Evolutionary conservation across 2,888 invertebrate species (phyloP).

Genomic region (Dermolepida albohirtum): DNA sequence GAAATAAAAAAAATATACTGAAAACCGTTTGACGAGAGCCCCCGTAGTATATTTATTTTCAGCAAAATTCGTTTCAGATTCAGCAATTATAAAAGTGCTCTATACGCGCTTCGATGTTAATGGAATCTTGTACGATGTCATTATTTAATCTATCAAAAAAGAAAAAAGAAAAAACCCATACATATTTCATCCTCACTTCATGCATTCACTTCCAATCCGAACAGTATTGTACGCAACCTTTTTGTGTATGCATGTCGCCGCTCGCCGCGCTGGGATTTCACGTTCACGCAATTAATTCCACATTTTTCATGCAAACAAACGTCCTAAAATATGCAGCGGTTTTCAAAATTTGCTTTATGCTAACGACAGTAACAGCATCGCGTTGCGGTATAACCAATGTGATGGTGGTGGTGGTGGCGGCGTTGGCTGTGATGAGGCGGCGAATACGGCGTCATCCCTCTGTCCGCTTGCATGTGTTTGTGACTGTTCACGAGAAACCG

Average conservation of each 20-base stretch:
- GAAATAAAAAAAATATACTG: too few species aligned
- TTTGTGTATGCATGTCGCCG: not conserved
- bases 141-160: too few species aligned
- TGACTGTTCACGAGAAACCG: slow-evolving; percentile 6
- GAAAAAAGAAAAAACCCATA: too few species aligned
- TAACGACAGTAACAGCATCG: slow-evolving; percentile 28
- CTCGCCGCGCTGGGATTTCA: slow-evolving; percentile 4
- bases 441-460: not conserved
- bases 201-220: not conserved
- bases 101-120: too few species aligned
- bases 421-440: slow-evolving; percentile 1
- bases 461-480: slow-evolving; percentile 9
- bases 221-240: slow-evolving; percentile 7
- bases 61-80: too few species aligned
- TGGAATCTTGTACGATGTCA: too few species aligned
- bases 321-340: slow-evolving; percentile 34
- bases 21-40: too few species aligned
- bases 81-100: too few species aligned
- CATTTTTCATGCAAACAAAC: slow-evolving; percentile 39
- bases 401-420: slow-evolving; percentile 8
- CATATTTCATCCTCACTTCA: too few species aligned
- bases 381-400: slow-evolving; percentile 19
- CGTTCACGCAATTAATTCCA: slow-evolving; percentile 34
- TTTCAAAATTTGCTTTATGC: slow-evolving; percentile 26
- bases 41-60: too few species aligned